Evolutionary conservation across 1,140 invertebrate genomes (phyloP).

Genomic region (Whitmania pigra): DNA sequence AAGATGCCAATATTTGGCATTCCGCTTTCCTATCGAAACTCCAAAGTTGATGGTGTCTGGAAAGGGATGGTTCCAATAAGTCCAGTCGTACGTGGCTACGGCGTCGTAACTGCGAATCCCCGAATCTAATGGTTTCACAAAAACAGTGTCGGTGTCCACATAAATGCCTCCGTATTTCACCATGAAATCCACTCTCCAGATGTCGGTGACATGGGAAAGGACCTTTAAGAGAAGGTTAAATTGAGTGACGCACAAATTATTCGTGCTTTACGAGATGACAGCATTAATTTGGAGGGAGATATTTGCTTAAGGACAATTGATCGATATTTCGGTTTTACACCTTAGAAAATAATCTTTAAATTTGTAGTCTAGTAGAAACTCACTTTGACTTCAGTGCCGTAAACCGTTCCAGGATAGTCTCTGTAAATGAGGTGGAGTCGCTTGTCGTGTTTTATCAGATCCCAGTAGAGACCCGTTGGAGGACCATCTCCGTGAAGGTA

Average conservation of each 20-base stretch:
- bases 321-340: too few species aligned
- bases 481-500: conserved; percentile 25
- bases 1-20: conserved; percentile 23
- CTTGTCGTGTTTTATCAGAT: conserved; percentile 17
- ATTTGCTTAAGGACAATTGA: background rate
- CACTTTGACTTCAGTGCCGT: conserved; percentile 20
- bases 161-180: conserved; percentile 25
- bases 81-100: conserved; percentile 25
- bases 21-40: conserved; percentile 22
- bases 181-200: conserved; percentile 26
- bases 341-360: too few species aligned
- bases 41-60: conserved; percentile 27
- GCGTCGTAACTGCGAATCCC: conserved; percentile 23
- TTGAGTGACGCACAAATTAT: background rate
- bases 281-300: background rate
- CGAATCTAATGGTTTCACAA: conserved; percentile 22
- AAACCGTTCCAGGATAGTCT: conserved; percentile 17
- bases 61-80: conserved; percentile 26
- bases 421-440: conserved; percentile 21
- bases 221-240: conserved; percentile 2
- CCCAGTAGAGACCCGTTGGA: conserved; percentile 24
- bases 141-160: conserved; percentile 25
- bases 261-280: background rate
- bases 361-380: background rate
- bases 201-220: conserved; percentile 24